Evolutionary conservation across 2,113 vertebrate genomes (phyloP).

Genomic region (Butorides virescens): DNA sequence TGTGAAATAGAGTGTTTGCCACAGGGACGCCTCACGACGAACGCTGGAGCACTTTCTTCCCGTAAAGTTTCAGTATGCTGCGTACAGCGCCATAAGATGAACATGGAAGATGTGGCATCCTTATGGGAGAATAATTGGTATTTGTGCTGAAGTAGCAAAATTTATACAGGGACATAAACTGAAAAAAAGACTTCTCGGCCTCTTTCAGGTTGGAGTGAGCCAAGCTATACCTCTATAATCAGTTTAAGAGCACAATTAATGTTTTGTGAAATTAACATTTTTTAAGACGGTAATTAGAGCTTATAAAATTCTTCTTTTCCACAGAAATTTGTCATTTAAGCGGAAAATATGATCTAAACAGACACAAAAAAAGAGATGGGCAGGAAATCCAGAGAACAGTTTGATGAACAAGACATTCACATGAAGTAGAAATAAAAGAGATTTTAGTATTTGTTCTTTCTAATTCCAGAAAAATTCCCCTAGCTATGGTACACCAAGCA

Average conservation of each 20-base stretch:
- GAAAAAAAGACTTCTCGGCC: not conserved
- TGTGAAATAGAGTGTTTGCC: not conserved
- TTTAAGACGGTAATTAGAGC: not conserved
- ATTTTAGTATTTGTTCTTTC: not conserved
- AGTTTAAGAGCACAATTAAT: not conserved
- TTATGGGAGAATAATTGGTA: not conserved
- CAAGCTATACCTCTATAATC: not conserved
- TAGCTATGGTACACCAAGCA: not conserved
- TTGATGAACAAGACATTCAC: not conserved
- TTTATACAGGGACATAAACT: not conserved
- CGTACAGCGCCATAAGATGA: not conserved
- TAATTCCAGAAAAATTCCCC: not conserved
- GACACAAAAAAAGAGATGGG: not conserved
- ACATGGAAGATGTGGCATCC: not conserved
- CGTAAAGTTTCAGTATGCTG: not conserved
- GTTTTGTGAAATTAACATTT: not conserved
- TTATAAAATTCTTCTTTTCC: not conserved
- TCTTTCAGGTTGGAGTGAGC: not conserved
- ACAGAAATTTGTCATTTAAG: not conserved
- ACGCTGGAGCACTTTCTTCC: rapidly evolving
- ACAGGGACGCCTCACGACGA: not conserved
- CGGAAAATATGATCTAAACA: not conserved
- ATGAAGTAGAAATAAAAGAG: not conserved
- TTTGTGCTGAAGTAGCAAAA: not conserved
- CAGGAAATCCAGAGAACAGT: not conserved